A percentile compares a stretch with the other conserved stretches of the same genome.
Evolutionary conservation across 1,140 invertebrate genomes (phyloP).

Genomic region (Protaetia brevitarsis): DNA sequence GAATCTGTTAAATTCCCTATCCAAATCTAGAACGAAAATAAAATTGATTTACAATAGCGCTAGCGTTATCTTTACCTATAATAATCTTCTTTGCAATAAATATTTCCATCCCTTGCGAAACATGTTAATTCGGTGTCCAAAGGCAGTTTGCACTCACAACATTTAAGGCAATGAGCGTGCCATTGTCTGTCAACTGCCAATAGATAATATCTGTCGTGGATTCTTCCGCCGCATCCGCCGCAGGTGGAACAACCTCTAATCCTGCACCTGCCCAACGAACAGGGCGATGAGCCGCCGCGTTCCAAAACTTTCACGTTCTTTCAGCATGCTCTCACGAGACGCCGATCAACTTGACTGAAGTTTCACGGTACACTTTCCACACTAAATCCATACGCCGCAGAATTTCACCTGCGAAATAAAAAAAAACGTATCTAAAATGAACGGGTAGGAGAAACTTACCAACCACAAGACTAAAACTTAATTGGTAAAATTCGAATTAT

Average conservation of each 20-base stretch:
- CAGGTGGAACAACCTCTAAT: slow-evolving; percentile 41
- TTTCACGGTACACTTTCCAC: not conserved
- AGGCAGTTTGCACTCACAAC: slow-evolving; percentile 79
- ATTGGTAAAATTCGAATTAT: no score
- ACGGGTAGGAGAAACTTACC: not conserved
- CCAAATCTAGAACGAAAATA: no score
- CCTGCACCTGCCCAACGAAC: slow-evolving; percentile 41
- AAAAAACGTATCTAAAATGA: not conserved
- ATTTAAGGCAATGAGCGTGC: slow-evolving; percentile 84
- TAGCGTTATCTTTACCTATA: no score
- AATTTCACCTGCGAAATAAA: slow-evolving; percentile 3
- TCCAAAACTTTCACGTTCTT: slow-evolving; percentile 46
- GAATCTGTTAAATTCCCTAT: no score
- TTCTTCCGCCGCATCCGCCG: slow-evolving; percentile 46
- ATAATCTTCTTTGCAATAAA: slow-evolving; percentile 95
- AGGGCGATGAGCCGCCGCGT: slow-evolving; percentile 42
- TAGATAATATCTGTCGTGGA: slow-evolving; percentile 69
- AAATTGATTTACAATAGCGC: no score
- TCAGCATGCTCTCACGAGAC: slow-evolving; percentile 41
- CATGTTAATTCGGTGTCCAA: slow-evolving; percentile 85
- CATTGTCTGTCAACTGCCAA: slow-evolving; percentile 84
- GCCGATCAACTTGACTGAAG: not conserved
- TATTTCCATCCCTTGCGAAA: slow-evolving; percentile 84
- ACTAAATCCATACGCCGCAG: not conserved
- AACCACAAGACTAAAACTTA: not conserved